Base-by-base conservation (phyloP, 2,888 invertebrate genomes). In the Dynastes grantii region DNA sequence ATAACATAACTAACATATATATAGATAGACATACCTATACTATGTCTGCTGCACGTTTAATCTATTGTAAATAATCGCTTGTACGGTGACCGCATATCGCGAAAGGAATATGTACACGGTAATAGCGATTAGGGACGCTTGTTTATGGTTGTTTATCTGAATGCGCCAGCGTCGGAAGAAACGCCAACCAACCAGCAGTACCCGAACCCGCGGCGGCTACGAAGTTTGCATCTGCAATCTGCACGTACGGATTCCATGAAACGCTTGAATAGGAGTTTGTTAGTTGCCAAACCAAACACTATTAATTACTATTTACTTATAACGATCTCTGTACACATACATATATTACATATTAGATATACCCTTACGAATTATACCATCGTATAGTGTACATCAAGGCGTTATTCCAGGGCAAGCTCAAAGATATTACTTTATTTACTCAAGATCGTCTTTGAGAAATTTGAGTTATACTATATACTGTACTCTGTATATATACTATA, bases 261-360 rank as follows among this genome's bases (percentile, higher is more conserved):
- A 1, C n/a, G 64, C 2, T 64, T 13, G 32, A n/a, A 64, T 37
- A 32, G 2, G 29, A 64, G 37, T 64, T 64, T 64, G 32, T 11
- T 11, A 64, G 9, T 64, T 29, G 32, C 64, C 37, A 64, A 29
- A 64, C 9, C 29, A 64, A 29, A 64, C 64, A 64, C 32, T 64
- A 29, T 64, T 64, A 64, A 64, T 37, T 29, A 64, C 64, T 64
- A 64, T 64, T 64, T 64, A 37, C 64, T 64, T 64, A 29, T 61
- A 63, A 63, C 29, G 22, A 22, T 32, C 63, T 5, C 11, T 22
- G 6, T 63, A 27, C 8, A 22, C 27, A 63, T 22, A 11, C 5
- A 63, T 22, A 22, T 22, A 22, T 22, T 64, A 53, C 9, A 8
- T 45, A 45, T 45, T 11, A 45, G 45, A 45, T 11, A 11, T 45